A percentile compares a stretch with the other conserved stretches of the same genome.
These are phyloP conservation scores for Corythornis vintsioides DNA, from an alignment of 2,113 vertebrate species.

Conservation along the genomic window DNA sequence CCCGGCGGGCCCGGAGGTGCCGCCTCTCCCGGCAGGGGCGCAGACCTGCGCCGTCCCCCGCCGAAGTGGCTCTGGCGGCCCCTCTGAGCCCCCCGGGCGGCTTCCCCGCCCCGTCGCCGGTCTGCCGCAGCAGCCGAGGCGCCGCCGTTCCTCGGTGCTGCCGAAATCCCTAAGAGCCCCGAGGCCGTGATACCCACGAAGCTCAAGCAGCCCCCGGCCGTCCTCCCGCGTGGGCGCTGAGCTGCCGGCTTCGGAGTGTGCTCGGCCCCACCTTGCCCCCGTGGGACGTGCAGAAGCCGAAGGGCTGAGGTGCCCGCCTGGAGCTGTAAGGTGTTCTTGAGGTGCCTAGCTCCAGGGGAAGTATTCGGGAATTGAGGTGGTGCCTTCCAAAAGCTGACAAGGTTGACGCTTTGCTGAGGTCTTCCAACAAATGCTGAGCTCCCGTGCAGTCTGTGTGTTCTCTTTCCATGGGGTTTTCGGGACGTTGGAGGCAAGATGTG, in stretches of 20 bases:
- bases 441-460: not conserved
- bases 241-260: not conserved
- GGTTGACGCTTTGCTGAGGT: not conserved
- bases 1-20: slow-evolving; percentile 28
- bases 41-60: not conserved
- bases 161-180: not conserved
- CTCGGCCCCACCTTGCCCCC: not conserved
- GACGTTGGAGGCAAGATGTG: not conserved
- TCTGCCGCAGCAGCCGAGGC: not conserved
- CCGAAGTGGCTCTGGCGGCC: not conserved
- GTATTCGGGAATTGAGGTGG: not conserved
- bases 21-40: not conserved
- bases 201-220: not conserved
- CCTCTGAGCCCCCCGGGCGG: not conserved
- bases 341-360: not conserved
- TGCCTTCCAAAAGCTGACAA: not conserved
- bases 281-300: not conserved
- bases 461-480: not conserved
- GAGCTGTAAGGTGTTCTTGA: not conserved
- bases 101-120: not conserved
- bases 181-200: not conserved
- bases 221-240: not conserved
- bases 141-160: not conserved
- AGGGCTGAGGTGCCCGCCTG: not conserved
- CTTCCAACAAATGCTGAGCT: not conserved